phyloP scores from a whole-genome alignment of 2,113 vertebrate genomes.

The Odontophorus gujanensis region DNA sequence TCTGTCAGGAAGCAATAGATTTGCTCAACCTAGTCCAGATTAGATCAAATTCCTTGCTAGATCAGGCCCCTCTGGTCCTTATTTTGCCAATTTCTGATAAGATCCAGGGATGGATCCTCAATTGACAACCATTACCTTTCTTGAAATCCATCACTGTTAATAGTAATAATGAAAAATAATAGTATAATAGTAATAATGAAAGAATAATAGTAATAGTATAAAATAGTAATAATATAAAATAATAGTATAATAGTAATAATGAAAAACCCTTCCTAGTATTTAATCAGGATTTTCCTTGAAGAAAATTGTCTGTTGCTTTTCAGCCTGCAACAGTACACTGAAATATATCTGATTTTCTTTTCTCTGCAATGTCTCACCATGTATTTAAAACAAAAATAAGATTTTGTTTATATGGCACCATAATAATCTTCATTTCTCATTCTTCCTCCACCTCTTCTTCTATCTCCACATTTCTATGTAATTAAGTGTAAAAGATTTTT shows the following conservation, averaged over 20 bases:
- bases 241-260: not conserved
- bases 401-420: not conserved
- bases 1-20: not conserved
- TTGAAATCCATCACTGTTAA: rapidly evolving
- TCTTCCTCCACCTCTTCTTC: not conserved
- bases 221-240: not conserved
- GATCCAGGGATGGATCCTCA: not conserved
- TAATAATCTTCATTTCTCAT: not conserved
- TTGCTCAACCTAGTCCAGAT: not conserved
- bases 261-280: not conserved
- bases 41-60: not conserved
- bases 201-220: not conserved
- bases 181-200: not conserved
- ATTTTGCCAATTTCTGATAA: not conserved
- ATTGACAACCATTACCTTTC: not conserved
- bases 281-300: not conserved
- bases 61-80: not conserved
- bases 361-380: not conserved
- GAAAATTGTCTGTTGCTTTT: not conserved
- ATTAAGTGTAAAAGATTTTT: not conserved
- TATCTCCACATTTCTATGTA: not conserved
- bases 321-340: not conserved
- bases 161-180: not conserved
- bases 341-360: not conserved
- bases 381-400: not conserved